These are phyloP conservation scores for Ahaetulla prasina DNA, from an alignment of 2,113 vertebrate genomes.

Conservation along the genomic window DNA sequence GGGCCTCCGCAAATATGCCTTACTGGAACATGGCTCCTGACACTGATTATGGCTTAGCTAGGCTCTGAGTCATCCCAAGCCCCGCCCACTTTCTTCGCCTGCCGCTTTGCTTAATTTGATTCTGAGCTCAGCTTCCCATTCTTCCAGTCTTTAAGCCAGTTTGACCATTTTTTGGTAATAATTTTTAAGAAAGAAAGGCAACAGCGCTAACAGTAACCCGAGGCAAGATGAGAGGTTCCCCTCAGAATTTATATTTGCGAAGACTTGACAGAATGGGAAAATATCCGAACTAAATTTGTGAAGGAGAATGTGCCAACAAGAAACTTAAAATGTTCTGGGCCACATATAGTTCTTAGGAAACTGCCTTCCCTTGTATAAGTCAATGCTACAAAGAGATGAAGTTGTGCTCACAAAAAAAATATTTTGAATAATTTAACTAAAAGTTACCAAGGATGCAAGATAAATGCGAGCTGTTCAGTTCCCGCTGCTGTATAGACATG, in stretches of 20 bases:
- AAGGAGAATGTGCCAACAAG: neutral
- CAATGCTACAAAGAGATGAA: neutral
- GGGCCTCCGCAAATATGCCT: neutral
- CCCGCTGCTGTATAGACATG: neutral
- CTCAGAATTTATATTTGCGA: neutral
- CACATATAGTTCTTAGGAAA: neutral
- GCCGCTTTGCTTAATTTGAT: neutral
- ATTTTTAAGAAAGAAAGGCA: neutral
- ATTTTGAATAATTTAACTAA: neutral
- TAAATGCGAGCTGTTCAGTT: neutral
- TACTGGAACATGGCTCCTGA: neutral
- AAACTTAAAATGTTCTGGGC: neutral
- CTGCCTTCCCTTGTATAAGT: neutral
- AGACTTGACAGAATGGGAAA: neutral
- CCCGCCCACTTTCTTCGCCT: neutral
- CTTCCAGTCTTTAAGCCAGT: neutral
- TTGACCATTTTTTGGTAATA: neutral
- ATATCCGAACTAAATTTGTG: neutral
- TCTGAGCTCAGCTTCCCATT: neutral
- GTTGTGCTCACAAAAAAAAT: neutral
- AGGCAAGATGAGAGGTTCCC: neutral
- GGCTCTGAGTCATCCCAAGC: slow-evolving; percentile 1
- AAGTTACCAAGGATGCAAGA: neutral
- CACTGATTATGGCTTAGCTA: slow-evolving; percentile 17
- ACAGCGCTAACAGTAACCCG: neutral